Evolutionary conservation across 2,113 vertebrate genomes (phyloP).

Genomic region (Gallinago jamesoni): DNA sequence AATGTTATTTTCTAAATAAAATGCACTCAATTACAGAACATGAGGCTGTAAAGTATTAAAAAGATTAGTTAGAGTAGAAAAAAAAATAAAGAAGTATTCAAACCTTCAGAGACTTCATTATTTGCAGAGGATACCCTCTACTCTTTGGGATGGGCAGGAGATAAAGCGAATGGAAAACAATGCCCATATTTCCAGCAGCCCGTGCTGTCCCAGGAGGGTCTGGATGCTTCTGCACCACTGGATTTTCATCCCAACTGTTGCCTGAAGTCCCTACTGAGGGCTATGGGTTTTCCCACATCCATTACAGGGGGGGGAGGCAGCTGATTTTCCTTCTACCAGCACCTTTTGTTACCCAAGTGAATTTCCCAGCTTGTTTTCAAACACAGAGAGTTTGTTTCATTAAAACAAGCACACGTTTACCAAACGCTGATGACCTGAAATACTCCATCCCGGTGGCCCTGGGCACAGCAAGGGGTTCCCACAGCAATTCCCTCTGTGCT

Average conservation of each 20-base stretch:
- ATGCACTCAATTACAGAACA: constrained; percentile 59
- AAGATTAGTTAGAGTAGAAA: constrained; percentile 36
- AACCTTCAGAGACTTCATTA: constrained; percentile 26
- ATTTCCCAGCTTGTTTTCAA: not conserved
- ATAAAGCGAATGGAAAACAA: not conserved
- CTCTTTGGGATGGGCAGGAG: not conserved
- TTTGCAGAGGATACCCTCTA: not conserved
- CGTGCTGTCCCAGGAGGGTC: not conserved
- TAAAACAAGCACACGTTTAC: not conserved
- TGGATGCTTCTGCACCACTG: not conserved
- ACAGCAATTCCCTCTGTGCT: not conserved
- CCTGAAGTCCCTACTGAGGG: not conserved
- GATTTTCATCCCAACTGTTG: not conserved
- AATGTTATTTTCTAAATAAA: constrained; percentile 76
- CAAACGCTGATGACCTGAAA: not conserved
- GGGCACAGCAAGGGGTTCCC: not conserved
- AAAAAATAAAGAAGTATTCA: not conserved
- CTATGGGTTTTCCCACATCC: not conserved
- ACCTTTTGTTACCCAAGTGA: not conserved
- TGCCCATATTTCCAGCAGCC: not conserved
- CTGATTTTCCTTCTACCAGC: not conserved
- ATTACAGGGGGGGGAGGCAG: not conserved
- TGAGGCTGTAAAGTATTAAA: constrained; percentile 35
- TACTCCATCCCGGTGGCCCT: not conserved
- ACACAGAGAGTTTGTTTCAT: not conserved